Evolutionary conservation across 2,797 vertebrate species (phyloP).

Genomic region (Silurus aristotelis): DNA sequence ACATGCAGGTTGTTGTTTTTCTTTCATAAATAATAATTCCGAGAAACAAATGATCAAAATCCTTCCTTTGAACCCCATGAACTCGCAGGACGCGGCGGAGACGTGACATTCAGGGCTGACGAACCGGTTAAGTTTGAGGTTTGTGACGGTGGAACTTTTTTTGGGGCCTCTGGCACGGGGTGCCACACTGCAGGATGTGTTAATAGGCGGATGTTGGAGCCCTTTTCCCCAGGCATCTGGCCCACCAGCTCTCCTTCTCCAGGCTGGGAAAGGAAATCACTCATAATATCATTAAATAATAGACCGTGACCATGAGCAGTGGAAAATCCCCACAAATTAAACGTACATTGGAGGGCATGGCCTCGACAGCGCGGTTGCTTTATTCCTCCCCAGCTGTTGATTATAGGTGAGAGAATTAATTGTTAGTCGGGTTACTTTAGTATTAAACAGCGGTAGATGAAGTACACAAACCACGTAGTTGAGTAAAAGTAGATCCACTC

Average conservation of each 20-base stretch:
- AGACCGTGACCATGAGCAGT: slow-evolving; percentile 57
- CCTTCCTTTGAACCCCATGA: slow-evolving; percentile 46
- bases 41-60: slow-evolving; percentile 27
- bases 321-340: slow-evolving; percentile 57
- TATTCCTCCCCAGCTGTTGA: slow-evolving; percentile 17
- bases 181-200: slow-evolving; percentile 44
- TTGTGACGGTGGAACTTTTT: slow-evolving; percentile 50
- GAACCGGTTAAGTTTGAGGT: slow-evolving; percentile 45
- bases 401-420: slow-evolving; percentile 15
- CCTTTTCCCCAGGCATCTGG: slow-evolving; percentile 40
- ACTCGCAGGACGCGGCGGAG: slow-evolving; percentile 23
- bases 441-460: neutral
- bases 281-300: slow-evolving; percentile 63
- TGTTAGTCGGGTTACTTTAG: neutral
- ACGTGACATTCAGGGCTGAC: slow-evolving; percentile 23
- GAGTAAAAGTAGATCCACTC: too few species aligned
- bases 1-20: slow-evolving; percentile 28
- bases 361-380: slow-evolving; percentile 47
- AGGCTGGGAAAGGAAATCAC: slow-evolving; percentile 59
- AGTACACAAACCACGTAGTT: too few species aligned
- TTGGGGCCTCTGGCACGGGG: slow-evolving; percentile 40
- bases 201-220: slow-evolving; percentile 52
- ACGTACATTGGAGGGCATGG: slow-evolving; percentile 34
- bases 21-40: slow-evolving; percentile 31
- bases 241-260: slow-evolving; percentile 44